Evolutionary conservation across 92 coral and sea anemone genomes (phyloP), one percentile per base, ranked within the genome.

Genomic region (Zoanthus sociatus): DNA sequence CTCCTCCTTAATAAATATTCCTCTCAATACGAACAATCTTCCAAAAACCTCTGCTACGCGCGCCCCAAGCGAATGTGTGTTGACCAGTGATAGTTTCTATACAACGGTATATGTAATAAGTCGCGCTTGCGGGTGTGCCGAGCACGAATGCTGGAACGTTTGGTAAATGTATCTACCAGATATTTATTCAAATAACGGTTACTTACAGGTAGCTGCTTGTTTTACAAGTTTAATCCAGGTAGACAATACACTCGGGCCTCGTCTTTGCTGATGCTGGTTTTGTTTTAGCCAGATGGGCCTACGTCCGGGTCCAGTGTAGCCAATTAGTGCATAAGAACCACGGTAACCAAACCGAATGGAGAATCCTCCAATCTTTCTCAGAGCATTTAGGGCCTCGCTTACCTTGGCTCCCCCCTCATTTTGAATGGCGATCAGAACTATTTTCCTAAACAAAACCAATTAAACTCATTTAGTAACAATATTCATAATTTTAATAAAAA

Each of bases 201-300:
- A 48, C 79, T 76, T 76, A 76, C 79, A 50, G 50, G 60, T 44
- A 6, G 5, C 42, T 76, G 61, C 50, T 53, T 14, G 31, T 56
- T 21, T 76, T 1, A 50, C 6, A 48, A 76, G 79, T 50, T 31
- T 76, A 51, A 50, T 48, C 79, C 79, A 76, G 60, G 61, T 26
- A 4, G 79, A 76, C 63, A 76, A 50, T 21, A 68, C 56, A 61
- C 84, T 87, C 0, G 95, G 92, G 0, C 95, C 95, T 45, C 78
- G 73, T 15, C 79, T 83, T 3, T 73, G 87, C 15, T 3, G 15
- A 18, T 71, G 73, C 46, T 44, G 60, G 4, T 85, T 86, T 84
- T 92, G 95, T 13, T 79, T 82, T 46, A 90, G 48, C 95, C 95
- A 92, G 64, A 76, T 47, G 48, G 95, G 95, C 88, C 78, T 92